phyloP scores from a whole-genome alignment of 1,140 invertebrate genomes.

The Orius insidiosus region DNA sequence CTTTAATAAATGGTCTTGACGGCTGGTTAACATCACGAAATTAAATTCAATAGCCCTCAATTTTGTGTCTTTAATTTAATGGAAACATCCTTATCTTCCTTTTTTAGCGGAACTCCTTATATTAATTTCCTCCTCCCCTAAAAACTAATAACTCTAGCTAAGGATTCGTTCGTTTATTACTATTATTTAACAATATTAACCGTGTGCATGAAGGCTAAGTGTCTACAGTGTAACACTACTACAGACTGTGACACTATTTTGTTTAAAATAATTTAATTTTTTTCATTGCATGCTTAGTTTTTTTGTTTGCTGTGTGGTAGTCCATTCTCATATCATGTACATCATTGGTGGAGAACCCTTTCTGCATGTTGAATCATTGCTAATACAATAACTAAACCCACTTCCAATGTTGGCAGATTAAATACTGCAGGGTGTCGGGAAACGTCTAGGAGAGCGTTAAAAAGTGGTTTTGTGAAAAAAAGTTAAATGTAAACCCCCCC shows the following conservation, averaged over 20 bases:
- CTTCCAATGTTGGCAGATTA: too few relatives aligned
- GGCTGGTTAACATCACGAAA: too few relatives aligned
- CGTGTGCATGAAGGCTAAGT: slow-evolving; percentile 9
- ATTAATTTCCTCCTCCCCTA: neutral
- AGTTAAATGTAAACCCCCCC: too few relatives aligned
- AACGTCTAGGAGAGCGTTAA: too few relatives aligned
- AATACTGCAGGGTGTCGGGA: too few relatives aligned
- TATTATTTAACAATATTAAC: slow-evolving; percentile 3
- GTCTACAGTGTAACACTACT: slow-evolving; percentile 7
- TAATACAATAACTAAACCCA: too few relatives aligned
- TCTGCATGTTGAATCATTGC: too few relatives aligned
- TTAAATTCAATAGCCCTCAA: too few relatives aligned
- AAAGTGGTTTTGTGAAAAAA: too few relatives aligned
- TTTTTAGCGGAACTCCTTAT: neutral
- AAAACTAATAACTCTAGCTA: slow-evolving; percentile 8
- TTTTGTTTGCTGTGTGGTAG: too few relatives aligned
- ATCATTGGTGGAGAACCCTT: too few relatives aligned
- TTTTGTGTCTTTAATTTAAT: slow-evolving; percentile 1
- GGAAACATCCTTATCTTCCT: neutral
- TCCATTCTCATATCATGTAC: neutral
- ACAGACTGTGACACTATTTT: neutral
- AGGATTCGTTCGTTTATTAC: slow-evolving; percentile 4
- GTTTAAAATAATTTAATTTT: neutral
- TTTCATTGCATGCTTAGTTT: neutral
- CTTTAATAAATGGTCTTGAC: too few relatives aligned